Evolutionary conservation across 2,113 vertebrate genomes (phyloP), one percentile per base, ranked within the genome.

Genomic region (Puffinus mauretanicus): DNA sequence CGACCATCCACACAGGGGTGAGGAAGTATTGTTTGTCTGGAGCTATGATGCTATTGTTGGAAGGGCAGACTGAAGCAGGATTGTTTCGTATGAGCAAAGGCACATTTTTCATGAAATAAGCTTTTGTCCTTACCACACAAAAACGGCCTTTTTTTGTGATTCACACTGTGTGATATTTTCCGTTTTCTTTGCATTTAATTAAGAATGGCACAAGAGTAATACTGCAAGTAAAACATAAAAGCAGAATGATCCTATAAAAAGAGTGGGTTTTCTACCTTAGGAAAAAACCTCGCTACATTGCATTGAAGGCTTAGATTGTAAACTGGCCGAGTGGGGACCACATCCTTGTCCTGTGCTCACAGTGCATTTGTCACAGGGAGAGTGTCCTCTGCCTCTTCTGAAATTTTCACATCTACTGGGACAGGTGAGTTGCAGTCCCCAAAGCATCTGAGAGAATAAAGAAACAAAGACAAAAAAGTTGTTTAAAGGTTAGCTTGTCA

Each of bases 101-200:
- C 85, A 88, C 49, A 69, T 64, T 88, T 90, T 79, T 72, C 54
- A 72, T 92, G 80, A 96, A 95, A 54, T 62, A 47, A 88, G 40
- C 94, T 96, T 97, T 97, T 97, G 92, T 97, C 64, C 82, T 90
- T 57, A 42, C 62, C 47, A 46, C 60, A 93, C 44, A 95, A 78
- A 88, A 94, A 61, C 15, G 36, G 44, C 44, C 24, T 57, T 72
- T 92, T 92, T 71, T 34, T 51, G 54, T 90, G 42, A 79, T 79
- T 79, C 51, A 60, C 30, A 7, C n/a, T 60, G 19, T 80, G 72
- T 75, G 73, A 49, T 84, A 78, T 93, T 91, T 93, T 58, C 62
- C 24, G 42, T 76, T 93, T 84, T 82, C 62, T 93, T 92, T 94
- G 73, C 71, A 85, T 92, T 90, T 85, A 76, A 60, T 86, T 52